Evolutionary conservation across 2,113 vertebrate species (phyloP), one percentile per base, ranked within the genome.

Genomic region (Erythrocercus mccallii): DNA sequence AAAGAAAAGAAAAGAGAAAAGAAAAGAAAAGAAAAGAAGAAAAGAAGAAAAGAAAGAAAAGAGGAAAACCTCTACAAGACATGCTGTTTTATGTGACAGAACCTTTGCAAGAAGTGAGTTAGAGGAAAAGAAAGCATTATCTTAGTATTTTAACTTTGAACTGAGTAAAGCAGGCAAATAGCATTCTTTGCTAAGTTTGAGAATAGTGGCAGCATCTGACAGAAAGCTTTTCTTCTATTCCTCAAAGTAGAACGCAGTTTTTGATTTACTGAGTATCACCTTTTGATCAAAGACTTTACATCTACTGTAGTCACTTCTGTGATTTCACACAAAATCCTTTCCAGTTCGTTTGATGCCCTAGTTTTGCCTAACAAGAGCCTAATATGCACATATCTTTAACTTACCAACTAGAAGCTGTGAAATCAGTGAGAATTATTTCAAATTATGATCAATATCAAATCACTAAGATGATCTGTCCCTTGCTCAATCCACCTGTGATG

Each of bases 271-370:
- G 28, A 64, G 25, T 57, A 47, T 71, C 38, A 64, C 37, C n/a
- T 40, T 95, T 81, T 87, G 82, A 91, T 78, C 58, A 89, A 77
- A 92, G 73, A 44, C 31, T 58, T 92, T 50, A 61, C 7, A 47
- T 60, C 40, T 80, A 20, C 28, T n/a, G 27, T 18, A 60, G 37
- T 53, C 23, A 53, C 37, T 54, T 51, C 35, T 30, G 72, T 85
- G 42, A 84, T 70, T 84, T 93, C 40, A 8, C 50, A 86, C 21
- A 65, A 73, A 81, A 92, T 78, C 11, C 19, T 79, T 92, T 74
- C 33, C 8, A 21, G 10, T 74, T 78, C 24, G 92, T 89, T 91
- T 60, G 86, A 74, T 82, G 62, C 9, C 78, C 31, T 37, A 25
- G 35, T 79, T 94, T 91, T 80, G 27, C 65, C 33, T 53, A 81